These are phyloP conservation scores for Chromobotia macracanthus DNA, from an alignment of 2,797 vertebrate genomes.

Conservation along the genomic window DNA sequence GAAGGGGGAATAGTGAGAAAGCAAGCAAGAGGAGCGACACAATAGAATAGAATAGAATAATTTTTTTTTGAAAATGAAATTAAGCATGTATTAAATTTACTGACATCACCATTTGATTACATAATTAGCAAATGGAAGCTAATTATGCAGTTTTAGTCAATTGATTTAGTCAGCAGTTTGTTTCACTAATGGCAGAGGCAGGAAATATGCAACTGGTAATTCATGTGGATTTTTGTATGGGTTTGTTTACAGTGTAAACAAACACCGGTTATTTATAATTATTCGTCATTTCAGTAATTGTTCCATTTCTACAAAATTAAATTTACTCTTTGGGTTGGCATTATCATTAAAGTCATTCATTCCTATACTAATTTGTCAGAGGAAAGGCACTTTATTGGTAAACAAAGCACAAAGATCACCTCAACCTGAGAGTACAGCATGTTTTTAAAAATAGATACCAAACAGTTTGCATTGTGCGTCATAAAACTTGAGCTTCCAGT, in stretches of 20 bases:
- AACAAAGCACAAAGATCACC: background rate
- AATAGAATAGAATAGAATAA: too few relatives aligned
- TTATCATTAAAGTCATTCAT: background rate
- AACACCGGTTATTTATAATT: background rate
- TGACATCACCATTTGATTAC: background rate
- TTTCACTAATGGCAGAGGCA: background rate
- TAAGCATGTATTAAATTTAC: conserved; percentile 10
- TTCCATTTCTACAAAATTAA: background rate
- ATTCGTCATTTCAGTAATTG: background rate
- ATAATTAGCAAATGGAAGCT: background rate
- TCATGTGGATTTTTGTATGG: background rate
- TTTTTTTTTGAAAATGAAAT: too few relatives aligned
- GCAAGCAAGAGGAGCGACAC: background rate
- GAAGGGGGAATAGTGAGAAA: conserved; percentile 18
- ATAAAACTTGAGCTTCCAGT: background rate
- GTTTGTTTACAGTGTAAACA: background rate
- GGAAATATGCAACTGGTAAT: background rate
- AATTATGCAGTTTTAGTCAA: background rate
- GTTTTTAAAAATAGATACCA: background rate
- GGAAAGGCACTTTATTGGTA: conserved; percentile 33
- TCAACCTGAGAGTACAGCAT: conserved; percentile 14
- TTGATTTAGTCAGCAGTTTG: background rate
- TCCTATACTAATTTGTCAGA: conserved; percentile 1
- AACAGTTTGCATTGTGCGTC: background rate
- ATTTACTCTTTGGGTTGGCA: background rate